A percentile compares a stretch with the other conserved stretches of the same genome.
Conservation (phyloP, 2,113 vertebrate species). For the Gracilinanus agilis region DNA sequence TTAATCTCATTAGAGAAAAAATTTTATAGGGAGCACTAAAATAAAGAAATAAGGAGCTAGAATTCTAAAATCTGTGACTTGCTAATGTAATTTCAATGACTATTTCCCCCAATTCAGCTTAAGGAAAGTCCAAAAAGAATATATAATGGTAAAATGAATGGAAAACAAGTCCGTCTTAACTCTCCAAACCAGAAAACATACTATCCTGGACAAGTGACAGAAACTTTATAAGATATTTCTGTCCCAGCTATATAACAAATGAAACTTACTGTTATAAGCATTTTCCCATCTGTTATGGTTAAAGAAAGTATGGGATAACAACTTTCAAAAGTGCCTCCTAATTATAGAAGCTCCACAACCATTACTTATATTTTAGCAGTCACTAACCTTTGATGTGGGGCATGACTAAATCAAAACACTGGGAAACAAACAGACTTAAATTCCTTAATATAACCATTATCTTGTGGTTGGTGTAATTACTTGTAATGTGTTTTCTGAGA, state of each 20-base stretch:
- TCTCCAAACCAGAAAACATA: neutral
- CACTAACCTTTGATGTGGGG: neutral
- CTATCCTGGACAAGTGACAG: neutral
- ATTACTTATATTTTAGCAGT: neutral
- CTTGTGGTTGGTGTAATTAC: neutral
- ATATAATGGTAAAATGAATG: neutral
- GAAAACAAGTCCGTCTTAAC: neutral
- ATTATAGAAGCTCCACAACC: neutral
- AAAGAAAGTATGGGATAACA: neutral
- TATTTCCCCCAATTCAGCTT: neutral
- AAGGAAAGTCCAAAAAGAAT: neutral
- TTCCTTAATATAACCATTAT: neutral
- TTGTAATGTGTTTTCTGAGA: neutral
- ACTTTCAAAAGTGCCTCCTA: neutral
- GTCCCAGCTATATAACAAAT: neutral
- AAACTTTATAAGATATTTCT: neutral
- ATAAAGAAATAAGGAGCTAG: neutral
- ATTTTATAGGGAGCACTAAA: neutral
- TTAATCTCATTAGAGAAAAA: neutral
- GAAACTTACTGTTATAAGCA: neutral
- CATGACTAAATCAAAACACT: slow-evolving; percentile 6
- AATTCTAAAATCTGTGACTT: neutral
- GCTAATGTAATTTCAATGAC: neutral
- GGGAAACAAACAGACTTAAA: neutral
- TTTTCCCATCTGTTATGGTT: neutral